phyloP scores from a whole-genome alignment of 2,797 vertebrate species.

The Sparidentex hasta region DNA sequence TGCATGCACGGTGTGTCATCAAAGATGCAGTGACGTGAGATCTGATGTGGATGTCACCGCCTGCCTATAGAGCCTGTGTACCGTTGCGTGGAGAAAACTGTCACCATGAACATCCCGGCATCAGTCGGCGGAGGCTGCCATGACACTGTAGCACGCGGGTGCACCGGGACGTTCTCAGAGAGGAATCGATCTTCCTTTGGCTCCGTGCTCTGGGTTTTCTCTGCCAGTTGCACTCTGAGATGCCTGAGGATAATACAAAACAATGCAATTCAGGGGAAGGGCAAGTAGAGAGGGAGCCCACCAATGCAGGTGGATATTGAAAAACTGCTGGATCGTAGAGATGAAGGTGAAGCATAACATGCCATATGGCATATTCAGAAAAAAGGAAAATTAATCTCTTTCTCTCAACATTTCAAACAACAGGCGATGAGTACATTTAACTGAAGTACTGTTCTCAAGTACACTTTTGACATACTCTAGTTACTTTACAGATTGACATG shows the following conservation, averaged over 20 bases:
- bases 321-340: conserved; percentile 10
- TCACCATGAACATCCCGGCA: conserved; percentile 16
- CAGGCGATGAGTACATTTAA: too few species aligned
- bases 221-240: neutral
- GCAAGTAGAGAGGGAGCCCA: neutral
- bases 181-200: conserved; percentile 14
- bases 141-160: conserved; percentile 16
- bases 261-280: conserved; percentile 6
- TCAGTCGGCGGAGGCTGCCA: conserved; percentile 12
- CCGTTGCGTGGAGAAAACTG: neutral
- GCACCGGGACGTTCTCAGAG: neutral
- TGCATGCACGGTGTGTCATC: conserved; percentile 34
- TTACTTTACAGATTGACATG: too few species aligned
- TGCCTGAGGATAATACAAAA: conserved; percentile 16
- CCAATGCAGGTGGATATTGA: conserved; percentile 29
- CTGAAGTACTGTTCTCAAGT: too few species aligned
- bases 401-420: too few species aligned
- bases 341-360: too few species aligned
- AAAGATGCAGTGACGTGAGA: conserved; percentile 38
- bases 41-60: conserved; percentile 20
- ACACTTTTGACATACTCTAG: too few species aligned
- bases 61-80: conserved; percentile 7
- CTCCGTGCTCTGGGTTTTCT: neutral
- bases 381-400: too few species aligned
- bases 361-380: too few species aligned